phyloP scores from a whole-genome alignment of 2,888 invertebrate species.

The Pachydiplax longipennis region DNA sequence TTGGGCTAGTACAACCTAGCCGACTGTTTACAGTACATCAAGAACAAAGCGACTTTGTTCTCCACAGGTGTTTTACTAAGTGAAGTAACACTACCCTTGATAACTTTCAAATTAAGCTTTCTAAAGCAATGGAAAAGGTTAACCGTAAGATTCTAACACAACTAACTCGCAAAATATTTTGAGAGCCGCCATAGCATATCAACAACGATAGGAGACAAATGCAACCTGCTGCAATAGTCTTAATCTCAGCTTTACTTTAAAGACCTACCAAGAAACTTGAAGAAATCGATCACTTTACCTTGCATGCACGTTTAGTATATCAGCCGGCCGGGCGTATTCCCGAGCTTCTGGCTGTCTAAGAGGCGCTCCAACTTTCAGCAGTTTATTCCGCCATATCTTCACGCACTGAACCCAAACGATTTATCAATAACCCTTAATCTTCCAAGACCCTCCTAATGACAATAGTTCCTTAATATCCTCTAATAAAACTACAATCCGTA shows the following conservation, averaged over 20 bases:
- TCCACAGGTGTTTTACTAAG: background rate
- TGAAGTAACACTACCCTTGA: background rate
- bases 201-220: slow-evolving; percentile 2
- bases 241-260: background rate
- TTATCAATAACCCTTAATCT: background rate
- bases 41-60: background rate
- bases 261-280: background rate
- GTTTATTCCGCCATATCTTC: slow-evolving; percentile 42
- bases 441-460: slow-evolving; percentile 2
- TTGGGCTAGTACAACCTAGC: background rate
- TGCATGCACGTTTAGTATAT: slow-evolving; percentile 34
- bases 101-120: background rate
- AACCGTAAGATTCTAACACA: background rate
- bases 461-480: slow-evolving; percentile 19
- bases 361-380: slow-evolving; percentile 41
- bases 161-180: background rate
- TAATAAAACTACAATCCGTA: slow-evolving; percentile 7
- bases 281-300: slow-evolving; percentile 29
- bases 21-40: background rate
- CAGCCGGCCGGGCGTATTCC: slow-evolving; percentile 42
- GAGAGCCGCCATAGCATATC: slow-evolving; percentile 35
- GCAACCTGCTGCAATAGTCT: background rate
- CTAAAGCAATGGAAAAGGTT: background rate
- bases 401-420: slow-evolving; percentile 3
- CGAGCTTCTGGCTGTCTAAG: slow-evolving; percentile 39